Evolutionary conservation across 2,113 vertebrate genomes (phyloP).

Genomic region (Excalfactoria chinensis): DNA sequence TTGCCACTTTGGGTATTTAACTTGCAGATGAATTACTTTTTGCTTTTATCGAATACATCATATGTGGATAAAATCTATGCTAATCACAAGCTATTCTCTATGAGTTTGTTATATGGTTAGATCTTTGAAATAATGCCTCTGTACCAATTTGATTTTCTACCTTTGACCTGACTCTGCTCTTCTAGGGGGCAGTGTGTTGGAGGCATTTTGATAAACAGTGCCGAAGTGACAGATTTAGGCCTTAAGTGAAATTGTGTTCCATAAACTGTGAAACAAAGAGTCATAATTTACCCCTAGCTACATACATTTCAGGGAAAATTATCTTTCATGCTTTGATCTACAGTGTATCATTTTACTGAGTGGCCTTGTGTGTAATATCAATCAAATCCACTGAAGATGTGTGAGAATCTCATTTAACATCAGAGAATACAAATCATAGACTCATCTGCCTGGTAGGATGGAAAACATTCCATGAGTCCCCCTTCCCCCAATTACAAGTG

Average conservation of each 20-base stretch:
- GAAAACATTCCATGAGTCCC: slow-evolving; percentile 49
- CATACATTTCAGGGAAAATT: slow-evolving; percentile 76
- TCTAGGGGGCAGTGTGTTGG: slow-evolving; percentile 35
- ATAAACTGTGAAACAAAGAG: slow-evolving; percentile 83
- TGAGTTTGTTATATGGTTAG: slow-evolving; percentile 53
- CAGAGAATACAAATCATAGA: slow-evolving; percentile 70
- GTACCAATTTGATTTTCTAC: slow-evolving; percentile 68
- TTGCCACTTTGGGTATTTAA: slow-evolving; percentile 38
- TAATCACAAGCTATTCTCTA: slow-evolving; percentile 40
- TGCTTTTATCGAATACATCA: slow-evolving; percentile 27
- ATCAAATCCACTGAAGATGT: slow-evolving; percentile 75
- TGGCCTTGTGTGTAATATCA: slow-evolving; percentile 75
- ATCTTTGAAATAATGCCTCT: slow-evolving; percentile 49
- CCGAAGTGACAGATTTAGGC: slow-evolving; percentile 79
- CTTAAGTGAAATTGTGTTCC: slow-evolving; percentile 82
- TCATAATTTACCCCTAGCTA: slow-evolving; percentile 75
- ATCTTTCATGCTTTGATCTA: slow-evolving; percentile 79
- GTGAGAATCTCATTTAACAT: slow-evolving; percentile 75
- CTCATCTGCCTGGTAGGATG: slow-evolving; percentile 72
- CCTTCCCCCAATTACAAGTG: slow-evolving; percentile 63
- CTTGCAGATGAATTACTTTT: slow-evolving; percentile 57
- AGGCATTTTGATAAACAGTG: slow-evolving; percentile 80
- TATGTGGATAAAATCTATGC: slow-evolving; percentile 57
- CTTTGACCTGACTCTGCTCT: slow-evolving; percentile 67
- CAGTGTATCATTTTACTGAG: slow-evolving; percentile 79